Evolutionary conservation across 53 echinoderm and acorn worm species (phyloP), one percentile per base, ranked within the genome.

Genomic region (Crossaster papposus): DNA sequence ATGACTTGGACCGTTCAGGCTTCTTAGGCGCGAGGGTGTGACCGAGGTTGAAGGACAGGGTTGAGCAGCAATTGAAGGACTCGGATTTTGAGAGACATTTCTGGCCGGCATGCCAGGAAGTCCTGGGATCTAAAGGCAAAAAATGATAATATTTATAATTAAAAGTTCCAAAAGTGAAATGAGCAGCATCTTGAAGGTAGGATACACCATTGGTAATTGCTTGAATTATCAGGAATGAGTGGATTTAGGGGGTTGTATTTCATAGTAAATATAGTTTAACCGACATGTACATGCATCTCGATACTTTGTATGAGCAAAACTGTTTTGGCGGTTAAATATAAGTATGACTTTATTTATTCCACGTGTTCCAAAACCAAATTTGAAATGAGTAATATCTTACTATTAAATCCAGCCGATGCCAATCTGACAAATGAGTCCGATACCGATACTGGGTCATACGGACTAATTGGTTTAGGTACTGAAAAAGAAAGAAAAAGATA

Each of bases 401-500:
- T 90, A 65, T 89, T 79, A 82, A 97, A 97, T 63, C 95, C 97
- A 44, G 89, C 80, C 24, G 80, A 91, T 54, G 97, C 97, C 29
- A 86, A 84, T 17, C 65, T 70, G 63, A 70, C 63, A 53, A 95
- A 97, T 0, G 89, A 71, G 65, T 89, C 92, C 12, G 90, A 91
- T 2, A 97, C 91, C 0, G 84, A 85, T 77, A 72, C 83, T 5
- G 93, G 93, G 81, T 93, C 96, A 50, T 81, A 90, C 62, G 81
- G 85, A 50, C 88, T 93, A 64, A 83, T 51, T 4, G 74, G 90
- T 73, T 90, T 83, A 50, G 96, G 91, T 50, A 90, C 96, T 96
- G 79, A 77, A 79, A 79, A 81, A 81, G 14, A 79, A 71, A 72
- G 44, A 85, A 85, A 54, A 28, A 62, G n/a, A 54, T 4, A 53